These are phyloP conservation scores for Meloidogyne hapla DNA, from an alignment of 1,140 invertebrate species.

Conservation along the genomic window DNA sequence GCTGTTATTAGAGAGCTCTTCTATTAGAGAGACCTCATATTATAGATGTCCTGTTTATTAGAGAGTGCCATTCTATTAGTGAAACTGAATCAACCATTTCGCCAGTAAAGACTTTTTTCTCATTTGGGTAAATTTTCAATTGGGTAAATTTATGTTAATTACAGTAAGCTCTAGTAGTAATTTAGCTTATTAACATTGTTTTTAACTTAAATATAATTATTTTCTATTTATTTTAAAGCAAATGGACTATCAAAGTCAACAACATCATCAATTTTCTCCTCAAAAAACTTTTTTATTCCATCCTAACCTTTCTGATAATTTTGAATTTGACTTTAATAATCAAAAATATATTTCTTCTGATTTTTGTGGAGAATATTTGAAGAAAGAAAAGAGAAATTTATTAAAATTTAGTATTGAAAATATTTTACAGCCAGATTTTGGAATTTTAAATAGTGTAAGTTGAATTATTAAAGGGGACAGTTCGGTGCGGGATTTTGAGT, in stretches of 20 bases:
- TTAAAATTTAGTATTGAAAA: constrained; percentile 51
- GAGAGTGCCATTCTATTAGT: neutral
- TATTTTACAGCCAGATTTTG: constrained; percentile 47
- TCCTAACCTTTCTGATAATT: neutral
- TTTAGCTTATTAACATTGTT: too few species aligned
- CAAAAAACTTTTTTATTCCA: neutral
- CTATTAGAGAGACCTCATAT: too few species aligned
- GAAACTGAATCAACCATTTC: neutral
- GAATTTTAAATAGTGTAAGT: constrained; percentile 3
- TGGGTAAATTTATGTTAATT: too few species aligned
- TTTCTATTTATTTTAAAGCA: neutral
- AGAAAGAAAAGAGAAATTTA: neutral
- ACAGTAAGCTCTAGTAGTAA: too few species aligned
- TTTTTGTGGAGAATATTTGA: neutral
- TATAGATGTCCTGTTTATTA: too few species aligned
- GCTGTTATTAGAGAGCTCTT: too few species aligned
- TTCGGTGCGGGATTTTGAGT: neutral
- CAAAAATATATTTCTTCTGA: constrained; percentile 3
- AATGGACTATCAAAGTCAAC: neutral
- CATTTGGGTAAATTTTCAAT: too few species aligned
- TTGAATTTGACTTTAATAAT: neutral
- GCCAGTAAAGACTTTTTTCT: too few species aligned
- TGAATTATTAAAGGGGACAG: neutral
- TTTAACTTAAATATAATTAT: too few species aligned
- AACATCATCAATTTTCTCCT: neutral